These are phyloP conservation scores for Ennomos quercinarius DNA, from an alignment of 2,888 invertebrate genomes.

Conservation along the genomic window DNA sequence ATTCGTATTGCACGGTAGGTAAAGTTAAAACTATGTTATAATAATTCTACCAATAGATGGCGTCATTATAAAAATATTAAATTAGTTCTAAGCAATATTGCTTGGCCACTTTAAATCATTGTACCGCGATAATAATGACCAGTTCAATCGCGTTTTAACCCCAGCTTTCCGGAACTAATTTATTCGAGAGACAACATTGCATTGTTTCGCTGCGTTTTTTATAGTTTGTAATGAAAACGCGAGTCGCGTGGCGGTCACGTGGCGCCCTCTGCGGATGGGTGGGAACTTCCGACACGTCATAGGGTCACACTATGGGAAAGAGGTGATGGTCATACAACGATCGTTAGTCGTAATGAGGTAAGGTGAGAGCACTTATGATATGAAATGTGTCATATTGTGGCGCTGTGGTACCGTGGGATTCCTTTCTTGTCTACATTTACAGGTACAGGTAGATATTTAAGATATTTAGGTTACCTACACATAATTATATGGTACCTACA, in stretches of 20 bases:
- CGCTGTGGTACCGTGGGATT: constrained; percentile 19
- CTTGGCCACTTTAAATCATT: constrained; percentile 2
- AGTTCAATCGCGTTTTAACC: constrained; percentile 83
- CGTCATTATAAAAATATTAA: too few species aligned
- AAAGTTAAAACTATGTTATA: too few species aligned
- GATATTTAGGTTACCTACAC: too few species aligned
- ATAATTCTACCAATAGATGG: too few species aligned
- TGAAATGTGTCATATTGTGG: constrained; percentile 32
- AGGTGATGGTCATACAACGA: constrained; percentile 35
- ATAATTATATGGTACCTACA: too few species aligned
- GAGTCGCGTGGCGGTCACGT: constrained; percentile 61
- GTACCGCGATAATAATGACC: constrained; percentile 68
- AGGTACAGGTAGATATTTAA: too few species aligned
- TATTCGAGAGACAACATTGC: constrained; percentile 75
- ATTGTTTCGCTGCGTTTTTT: constrained; percentile 73
- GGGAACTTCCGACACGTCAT: constrained; percentile 78
- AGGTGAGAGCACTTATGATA: constrained; percentile 28
- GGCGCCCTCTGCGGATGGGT: constrained; percentile 66
- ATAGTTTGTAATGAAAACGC: constrained; percentile 80
- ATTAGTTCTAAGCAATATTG: too few species aligned
- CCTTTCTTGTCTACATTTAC: neutral
- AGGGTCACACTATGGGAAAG: constrained; percentile 66
- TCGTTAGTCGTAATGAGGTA: constrained; percentile 28
- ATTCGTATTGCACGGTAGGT: too few species aligned
- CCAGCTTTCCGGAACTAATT: constrained; percentile 72